Conservation (phyloP, 2,888 invertebrate species). For the Hesperia comma region DNA sequence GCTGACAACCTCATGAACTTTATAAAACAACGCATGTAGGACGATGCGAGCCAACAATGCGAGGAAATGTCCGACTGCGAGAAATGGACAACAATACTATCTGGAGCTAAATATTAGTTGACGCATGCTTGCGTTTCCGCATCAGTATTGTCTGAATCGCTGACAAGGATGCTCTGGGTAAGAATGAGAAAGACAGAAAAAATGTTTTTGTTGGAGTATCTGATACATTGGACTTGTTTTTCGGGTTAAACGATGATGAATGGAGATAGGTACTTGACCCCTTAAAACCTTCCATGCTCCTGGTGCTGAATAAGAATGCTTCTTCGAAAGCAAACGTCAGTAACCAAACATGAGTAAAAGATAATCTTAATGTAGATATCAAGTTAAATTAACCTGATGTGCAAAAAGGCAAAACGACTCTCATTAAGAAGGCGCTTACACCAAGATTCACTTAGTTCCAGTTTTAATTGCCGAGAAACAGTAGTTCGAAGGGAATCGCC, state of each 20-base stretch:
- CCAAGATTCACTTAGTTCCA: neutral
- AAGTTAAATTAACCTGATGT: too few species aligned
- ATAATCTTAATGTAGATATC: too few species aligned
- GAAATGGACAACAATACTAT: conserved; percentile 25
- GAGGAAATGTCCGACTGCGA: conserved; percentile 27
- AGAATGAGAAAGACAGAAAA: neutral
- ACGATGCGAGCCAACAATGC: conserved; percentile 23
- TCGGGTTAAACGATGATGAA: too few species aligned
- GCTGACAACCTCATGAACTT: conserved; percentile 9
- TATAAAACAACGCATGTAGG: conserved; percentile 7
- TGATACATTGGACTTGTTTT: too few species aligned
- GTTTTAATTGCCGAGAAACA: conserved; percentile 24
- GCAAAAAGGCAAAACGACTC: too few species aligned
- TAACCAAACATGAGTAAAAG: too few species aligned
- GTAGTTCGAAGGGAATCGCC: conserved; percentile 27
- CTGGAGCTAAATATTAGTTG: conserved; percentile 29
- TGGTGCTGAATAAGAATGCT: too few species aligned
- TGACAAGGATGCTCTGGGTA: conserved; percentile 4
- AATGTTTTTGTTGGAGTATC: too few species aligned
- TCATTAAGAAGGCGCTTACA: neutral
- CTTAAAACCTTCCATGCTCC: too few species aligned
- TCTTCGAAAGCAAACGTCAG: too few species aligned
- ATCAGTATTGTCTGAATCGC: conserved; percentile 26
- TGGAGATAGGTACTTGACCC: too few species aligned
- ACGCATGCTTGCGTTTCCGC: conserved; percentile 26